These are phyloP conservation scores for Alloplasta piceator DNA, from an alignment of 2,888 invertebrate genomes.

Conservation along the genomic window DNA sequence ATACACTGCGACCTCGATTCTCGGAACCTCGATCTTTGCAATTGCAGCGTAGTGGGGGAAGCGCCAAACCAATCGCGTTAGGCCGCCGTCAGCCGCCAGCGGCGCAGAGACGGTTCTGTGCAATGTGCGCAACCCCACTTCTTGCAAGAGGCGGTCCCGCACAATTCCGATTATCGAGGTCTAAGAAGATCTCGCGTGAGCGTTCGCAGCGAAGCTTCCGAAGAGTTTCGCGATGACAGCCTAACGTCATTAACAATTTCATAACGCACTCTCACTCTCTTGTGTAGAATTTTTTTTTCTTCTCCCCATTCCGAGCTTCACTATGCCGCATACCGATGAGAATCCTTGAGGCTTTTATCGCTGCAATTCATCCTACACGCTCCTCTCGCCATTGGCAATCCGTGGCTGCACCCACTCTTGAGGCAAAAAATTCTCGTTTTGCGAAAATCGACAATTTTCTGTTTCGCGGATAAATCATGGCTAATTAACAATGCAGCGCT, in stretches of 20 bases:
- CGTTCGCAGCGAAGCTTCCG: conserved; percentile 54
- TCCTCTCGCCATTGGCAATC: background rate
- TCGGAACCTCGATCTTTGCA: too few species aligned
- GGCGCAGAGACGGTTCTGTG: too few species aligned
- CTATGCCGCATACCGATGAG: conserved; percentile 30
- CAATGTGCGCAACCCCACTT: too few species aligned
- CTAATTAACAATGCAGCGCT: conserved; percentile 1
- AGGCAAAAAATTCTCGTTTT: background rate
- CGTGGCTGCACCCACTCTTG: conserved; percentile 47
- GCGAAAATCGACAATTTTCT: background rate
- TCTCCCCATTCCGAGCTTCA: background rate
- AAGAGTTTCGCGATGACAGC: conserved; percentile 41
- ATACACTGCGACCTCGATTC: too few species aligned
- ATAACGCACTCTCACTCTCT: conserved; percentile 35
- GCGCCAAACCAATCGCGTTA: too few species aligned
- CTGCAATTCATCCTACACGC: conserved; percentile 57
- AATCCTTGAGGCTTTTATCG: conserved; percentile 57
- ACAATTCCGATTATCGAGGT: too few species aligned
- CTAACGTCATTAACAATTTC: conserved; percentile 53
- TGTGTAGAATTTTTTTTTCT: background rate
- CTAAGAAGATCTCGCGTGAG: conserved; percentile 48
- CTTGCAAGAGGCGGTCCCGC: too few species aligned
- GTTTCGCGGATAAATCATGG: conserved; percentile 11
- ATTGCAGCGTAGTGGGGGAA: too few species aligned
- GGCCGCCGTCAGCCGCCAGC: too few species aligned